phyloP scores from a whole-genome alignment of 2,797 vertebrate species.

The Leptodactylus fallax region DNA sequence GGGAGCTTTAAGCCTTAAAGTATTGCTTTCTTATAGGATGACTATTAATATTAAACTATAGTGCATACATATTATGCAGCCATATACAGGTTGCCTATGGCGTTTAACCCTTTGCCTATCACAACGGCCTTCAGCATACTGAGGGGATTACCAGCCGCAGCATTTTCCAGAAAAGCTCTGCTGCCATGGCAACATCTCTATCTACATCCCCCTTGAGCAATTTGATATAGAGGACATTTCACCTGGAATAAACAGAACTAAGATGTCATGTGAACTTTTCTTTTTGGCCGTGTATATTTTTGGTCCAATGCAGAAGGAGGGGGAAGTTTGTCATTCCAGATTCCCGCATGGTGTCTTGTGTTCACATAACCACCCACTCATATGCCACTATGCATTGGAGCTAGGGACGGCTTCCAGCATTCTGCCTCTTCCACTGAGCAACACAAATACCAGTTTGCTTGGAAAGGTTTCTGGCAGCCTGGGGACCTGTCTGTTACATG shows the following conservation, averaged over 20 bases:
- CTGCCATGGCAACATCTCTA: conserved; percentile 49
- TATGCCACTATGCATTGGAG: conserved; percentile 48
- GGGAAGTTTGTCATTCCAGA: conserved; percentile 49
- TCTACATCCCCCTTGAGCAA: conserved; percentile 35
- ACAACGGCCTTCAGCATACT: background rate
- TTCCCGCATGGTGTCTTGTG: conserved; percentile 24
- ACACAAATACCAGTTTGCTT: conserved; percentile 56
- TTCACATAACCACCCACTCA: conserved; percentile 45
- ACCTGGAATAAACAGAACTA: conserved; percentile 60
- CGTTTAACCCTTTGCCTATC: conserved; percentile 23
- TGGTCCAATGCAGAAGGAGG: conserved; percentile 27
- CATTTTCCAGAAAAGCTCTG: conserved; percentile 42
- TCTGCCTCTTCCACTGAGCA: conserved; percentile 50
- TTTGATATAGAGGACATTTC: conserved; percentile 51
- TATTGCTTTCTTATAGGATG: background rate
- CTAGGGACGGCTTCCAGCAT: conserved; percentile 27
- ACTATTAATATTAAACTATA: background rate
- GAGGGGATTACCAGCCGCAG: conserved; percentile 27
- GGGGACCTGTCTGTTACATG: conserved; percentile 39
- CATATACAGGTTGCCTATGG: conserved; percentile 8
- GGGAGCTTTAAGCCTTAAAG: background rate
- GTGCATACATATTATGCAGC: background rate
- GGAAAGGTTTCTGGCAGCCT: conserved; percentile 55
- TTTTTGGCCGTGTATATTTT: conserved; percentile 47
- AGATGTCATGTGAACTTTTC: conserved; percentile 61